phyloP scores from a whole-genome alignment of 2,797 vertebrate genomes.

The Distichodus sexfasciatus region DNA sequence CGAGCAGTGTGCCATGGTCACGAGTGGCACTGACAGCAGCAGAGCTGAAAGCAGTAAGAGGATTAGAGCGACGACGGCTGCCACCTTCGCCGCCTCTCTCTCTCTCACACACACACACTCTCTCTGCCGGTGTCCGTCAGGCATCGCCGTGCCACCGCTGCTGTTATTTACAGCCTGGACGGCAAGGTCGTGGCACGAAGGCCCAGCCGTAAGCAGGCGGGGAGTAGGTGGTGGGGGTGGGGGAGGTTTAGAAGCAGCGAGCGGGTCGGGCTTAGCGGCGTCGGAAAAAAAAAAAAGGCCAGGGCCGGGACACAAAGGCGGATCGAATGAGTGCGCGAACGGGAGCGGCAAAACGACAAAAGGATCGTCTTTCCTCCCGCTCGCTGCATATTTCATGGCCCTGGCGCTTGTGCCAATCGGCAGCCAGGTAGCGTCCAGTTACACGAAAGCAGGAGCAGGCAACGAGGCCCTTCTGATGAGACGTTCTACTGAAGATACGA shows the following conservation, averaged over 20 bases:
- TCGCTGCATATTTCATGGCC: constrained; percentile 54
- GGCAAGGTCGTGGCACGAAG: constrained; percentile 48
- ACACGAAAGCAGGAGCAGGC: constrained; percentile 34
- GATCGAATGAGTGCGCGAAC: constrained; percentile 17
- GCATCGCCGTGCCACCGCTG: not conserved
- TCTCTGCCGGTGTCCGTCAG: constrained; percentile 33
- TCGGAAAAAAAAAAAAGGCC: not conserved
- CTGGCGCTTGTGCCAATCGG: constrained; percentile 39
- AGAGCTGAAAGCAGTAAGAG: constrained; percentile 58
- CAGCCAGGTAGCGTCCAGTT: constrained; percentile 47
- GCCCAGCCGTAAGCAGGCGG: constrained; percentile 5
- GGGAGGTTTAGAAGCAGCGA: constrained; percentile 1
- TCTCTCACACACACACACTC: constrained; percentile 56
- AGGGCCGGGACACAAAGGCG: not conserved
- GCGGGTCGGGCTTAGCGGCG: not conserved
- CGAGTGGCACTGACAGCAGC: constrained; percentile 19
- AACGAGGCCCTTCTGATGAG: not conserved
- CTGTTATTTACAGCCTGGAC: constrained; percentile 41
- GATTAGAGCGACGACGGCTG: constrained; percentile 62
- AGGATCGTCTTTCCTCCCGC: constrained; percentile 42
- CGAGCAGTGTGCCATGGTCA: not conserved
- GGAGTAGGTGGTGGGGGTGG: constrained; percentile 11
- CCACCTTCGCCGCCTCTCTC: constrained; percentile 50
- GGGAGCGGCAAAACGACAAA: constrained; percentile 8
- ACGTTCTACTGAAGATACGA: too few species aligned